Conservation (phyloP, 2,797 vertebrate species). For the Urocyon cinereoargenteus region DNA sequence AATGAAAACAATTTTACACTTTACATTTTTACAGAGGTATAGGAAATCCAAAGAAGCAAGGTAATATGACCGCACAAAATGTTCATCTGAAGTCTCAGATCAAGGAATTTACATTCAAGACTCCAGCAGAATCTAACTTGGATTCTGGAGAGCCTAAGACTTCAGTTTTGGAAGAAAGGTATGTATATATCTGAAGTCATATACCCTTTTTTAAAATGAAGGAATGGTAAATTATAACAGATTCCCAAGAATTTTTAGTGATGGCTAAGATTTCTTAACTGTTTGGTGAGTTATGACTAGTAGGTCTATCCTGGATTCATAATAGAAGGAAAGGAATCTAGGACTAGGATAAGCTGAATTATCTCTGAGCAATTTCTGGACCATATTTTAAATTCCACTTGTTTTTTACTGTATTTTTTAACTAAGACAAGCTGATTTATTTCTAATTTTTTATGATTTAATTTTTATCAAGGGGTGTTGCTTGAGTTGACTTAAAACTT, state of each 20-base stretch:
- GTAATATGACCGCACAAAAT: conserved; percentile 22
- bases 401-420: background rate
- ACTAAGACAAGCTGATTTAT: conserved; percentile 24
- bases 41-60: background rate
- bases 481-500: conserved; percentile 50
- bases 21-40: conserved; percentile 68
- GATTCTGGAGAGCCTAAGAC: background rate
- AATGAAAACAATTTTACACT: conserved; percentile 51
- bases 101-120: background rate
- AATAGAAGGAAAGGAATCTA: background rate
- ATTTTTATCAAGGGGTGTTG: conserved; percentile 39
- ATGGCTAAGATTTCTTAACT: conserved; percentile 18
- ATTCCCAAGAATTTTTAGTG: background rate
- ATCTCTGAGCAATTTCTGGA: conserved; percentile 19
- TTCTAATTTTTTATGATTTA: conserved; percentile 28
- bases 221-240: background rate
- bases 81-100: conserved; percentile 15
- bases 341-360: background rate
- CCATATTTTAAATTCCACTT: conserved; percentile 40
- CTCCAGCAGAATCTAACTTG: background rate
- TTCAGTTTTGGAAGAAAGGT: conserved; percentile 79
- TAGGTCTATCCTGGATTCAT: background rate
- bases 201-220: conserved; percentile 33
- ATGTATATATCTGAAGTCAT: conserved; percentile 42
- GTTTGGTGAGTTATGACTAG: background rate